phyloP scores from a whole-genome alignment of 1,140 invertebrate species.

The Chironomus striatipennis region DNA sequence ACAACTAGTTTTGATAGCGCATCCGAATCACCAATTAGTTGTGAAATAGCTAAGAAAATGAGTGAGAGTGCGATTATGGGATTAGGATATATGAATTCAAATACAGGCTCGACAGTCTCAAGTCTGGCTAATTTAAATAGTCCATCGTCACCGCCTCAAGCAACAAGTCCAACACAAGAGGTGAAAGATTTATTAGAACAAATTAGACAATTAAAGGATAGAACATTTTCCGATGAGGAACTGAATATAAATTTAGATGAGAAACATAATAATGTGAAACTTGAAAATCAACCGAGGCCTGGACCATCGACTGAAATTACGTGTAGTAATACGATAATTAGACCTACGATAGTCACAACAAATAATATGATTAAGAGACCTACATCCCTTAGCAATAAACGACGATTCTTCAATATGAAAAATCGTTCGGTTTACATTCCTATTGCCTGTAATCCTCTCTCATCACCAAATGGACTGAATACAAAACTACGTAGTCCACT shows the following conservation, averaged over 20 bases:
- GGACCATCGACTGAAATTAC: slow-evolving; percentile 6
- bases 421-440: slow-evolving; percentile 34
- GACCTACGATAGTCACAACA: slow-evolving; percentile 27
- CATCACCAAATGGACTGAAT: neutral
- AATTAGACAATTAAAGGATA: slow-evolving; percentile 52
- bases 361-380: slow-evolving; percentile 22
- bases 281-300: neutral
- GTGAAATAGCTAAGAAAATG: slow-evolving; percentile 27
- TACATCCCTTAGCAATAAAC: neutral
- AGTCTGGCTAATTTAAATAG: slow-evolving; percentile 52
- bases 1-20: slow-evolving; percentile 24
- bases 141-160: slow-evolving; percentile 63
- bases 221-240: slow-evolving; percentile 9
- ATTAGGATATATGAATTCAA: slow-evolving; percentile 36
- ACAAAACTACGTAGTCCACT: slow-evolving; percentile 35
- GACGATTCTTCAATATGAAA: slow-evolving; percentile 15
- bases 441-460: slow-evolving; percentile 27
- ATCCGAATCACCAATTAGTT: slow-evolving; percentile 27
- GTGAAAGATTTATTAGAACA: slow-evolving; percentile 57
- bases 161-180: slow-evolving; percentile 65
- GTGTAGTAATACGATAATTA: neutral
- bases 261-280: slow-evolving; percentile 28
- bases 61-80: slow-evolving; percentile 25
- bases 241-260: neutral
- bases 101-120: slow-evolving; percentile 55